phyloP scores from a whole-genome alignment of 2,888 invertebrate species.

The Cantharis rustica region DNA sequence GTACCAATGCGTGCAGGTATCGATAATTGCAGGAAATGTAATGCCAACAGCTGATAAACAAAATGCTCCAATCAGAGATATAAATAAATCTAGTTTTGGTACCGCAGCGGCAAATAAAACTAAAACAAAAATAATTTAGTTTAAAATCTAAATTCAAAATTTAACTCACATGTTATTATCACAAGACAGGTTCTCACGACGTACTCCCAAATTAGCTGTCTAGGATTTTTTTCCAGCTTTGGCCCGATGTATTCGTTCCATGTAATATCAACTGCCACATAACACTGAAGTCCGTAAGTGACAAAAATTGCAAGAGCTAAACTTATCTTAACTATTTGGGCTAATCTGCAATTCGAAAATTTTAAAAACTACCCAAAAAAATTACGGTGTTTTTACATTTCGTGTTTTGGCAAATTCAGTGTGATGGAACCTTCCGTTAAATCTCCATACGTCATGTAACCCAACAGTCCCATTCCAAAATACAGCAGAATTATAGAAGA shows the following conservation, averaged over 20 bases:
- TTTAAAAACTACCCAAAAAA: not conserved
- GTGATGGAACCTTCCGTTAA: conserved; percentile 80
- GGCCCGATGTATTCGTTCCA: conserved; percentile 80
- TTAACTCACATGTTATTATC: conserved; percentile 78
- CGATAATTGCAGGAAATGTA: conserved; percentile 88
- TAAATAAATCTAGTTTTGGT: conserved; percentile 81
- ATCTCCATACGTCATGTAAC: conserved; percentile 84
- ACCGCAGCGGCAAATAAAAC: conserved; percentile 84
- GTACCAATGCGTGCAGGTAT: conserved; percentile 82
- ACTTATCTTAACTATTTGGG: conserved; percentile 73
- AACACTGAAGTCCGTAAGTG: conserved; percentile 92
- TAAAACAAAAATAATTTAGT: conserved; percentile 49
- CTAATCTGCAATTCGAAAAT: conserved; percentile 60
- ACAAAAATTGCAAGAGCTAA: conserved; percentile 84
- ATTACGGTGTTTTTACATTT: conserved; percentile 60
- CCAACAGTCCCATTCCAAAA: conserved; percentile 87
- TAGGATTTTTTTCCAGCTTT: conserved; percentile 64
- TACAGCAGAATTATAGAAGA: conserved; percentile 81
- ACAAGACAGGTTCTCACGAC: conserved; percentile 77
- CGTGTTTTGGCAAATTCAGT: conserved; percentile 74
- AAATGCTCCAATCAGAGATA: conserved; percentile 84
- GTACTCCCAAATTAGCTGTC: conserved; percentile 75
- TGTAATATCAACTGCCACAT: conserved; percentile 91
- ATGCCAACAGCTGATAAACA: conserved; percentile 87
- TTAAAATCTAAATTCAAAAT: not conserved